These are phyloP conservation scores for Hypsibius dujardini DNA, from an alignment of 1,140 invertebrate genomes.

Conservation along the genomic window DNA sequence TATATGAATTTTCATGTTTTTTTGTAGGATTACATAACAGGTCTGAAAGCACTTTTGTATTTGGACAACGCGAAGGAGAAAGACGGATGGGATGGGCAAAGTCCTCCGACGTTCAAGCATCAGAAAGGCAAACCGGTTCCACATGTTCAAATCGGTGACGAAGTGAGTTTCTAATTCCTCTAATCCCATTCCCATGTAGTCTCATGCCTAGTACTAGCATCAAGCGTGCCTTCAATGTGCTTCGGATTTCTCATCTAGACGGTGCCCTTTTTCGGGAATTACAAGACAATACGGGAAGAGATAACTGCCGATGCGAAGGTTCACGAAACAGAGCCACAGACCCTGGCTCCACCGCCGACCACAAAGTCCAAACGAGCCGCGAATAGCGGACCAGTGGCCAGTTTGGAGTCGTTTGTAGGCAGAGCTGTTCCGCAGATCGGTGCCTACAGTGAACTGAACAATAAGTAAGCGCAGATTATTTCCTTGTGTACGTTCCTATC, in stretches of 20 bases:
- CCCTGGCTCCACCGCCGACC: neutral
- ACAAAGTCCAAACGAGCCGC: constrained; percentile 15
- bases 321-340: neutral
- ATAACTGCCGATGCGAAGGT: constrained; percentile 42
- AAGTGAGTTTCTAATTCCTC: constrained; percentile 35
- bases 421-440: constrained; percentile 56
- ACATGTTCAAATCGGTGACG: constrained; percentile 43
- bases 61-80: constrained; percentile 47
- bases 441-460: constrained; percentile 63
- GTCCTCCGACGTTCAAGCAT: constrained; percentile 63
- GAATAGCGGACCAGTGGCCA: constrained; percentile 38
- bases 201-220: too few relatives aligned
- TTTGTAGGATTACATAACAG: constrained; percentile 73
- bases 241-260: constrained; percentile 38
- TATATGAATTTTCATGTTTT: neutral
- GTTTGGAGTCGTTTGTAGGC: constrained; percentile 58
- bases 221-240: constrained; percentile 25
- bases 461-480: too few relatives aligned
- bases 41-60: constrained; percentile 73
- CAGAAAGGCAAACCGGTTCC: constrained; percentile 76
- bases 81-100: constrained; percentile 74
- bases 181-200: neutral
- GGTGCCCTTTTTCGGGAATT: constrained; percentile 74
- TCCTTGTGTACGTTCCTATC: neutral
- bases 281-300: constrained; percentile 50